Percentiles rank a stretch among this genome's conserved stretches.
Conservation (phyloP, 2,888 invertebrate species). For the Mamestra brassicae region DNA sequence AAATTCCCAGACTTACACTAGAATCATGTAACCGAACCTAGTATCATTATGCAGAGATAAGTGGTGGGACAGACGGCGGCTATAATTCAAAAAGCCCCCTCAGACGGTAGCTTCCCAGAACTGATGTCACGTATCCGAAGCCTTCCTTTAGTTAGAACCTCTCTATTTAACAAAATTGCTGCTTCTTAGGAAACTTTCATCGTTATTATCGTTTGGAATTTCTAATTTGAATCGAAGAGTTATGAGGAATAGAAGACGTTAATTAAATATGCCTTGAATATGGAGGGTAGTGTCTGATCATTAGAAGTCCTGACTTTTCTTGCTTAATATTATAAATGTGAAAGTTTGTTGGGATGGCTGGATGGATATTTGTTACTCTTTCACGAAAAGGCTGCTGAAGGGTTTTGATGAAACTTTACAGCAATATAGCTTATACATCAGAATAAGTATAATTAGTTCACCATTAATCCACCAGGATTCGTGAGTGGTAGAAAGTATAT, state of each 20-base stretch:
- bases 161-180: conserved; percentile 69
- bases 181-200: conserved; percentile 54
- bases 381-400: no score
- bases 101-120: conserved; percentile 44
- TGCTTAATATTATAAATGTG: no score
- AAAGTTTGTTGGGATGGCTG: no score
- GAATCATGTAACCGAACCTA: conserved; percentile 79
- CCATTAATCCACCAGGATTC: no score
- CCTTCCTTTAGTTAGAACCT: conserved; percentile 55
- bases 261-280: conserved; percentile 3
- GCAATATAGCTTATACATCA: no score
- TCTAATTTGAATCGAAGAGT: conserved; percentile 32
- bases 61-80: conserved; percentile 77
- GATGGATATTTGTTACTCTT: no score
- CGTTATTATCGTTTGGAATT: conserved; percentile 45
- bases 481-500: no score
- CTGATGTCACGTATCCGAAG: conserved; percentile 68
- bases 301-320: no score
- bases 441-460: no score
- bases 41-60: conserved; percentile 82
- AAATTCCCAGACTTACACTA: conserved; percentile 63
- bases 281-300: not conserved
- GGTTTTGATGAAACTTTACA: no score
- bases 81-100: conserved; percentile 78
- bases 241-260: conserved; percentile 14